Evolutionary conservation across 1,140 invertebrate species (phyloP), one percentile per base, ranked within the genome.

Genomic region (Formica selysi): DNA sequence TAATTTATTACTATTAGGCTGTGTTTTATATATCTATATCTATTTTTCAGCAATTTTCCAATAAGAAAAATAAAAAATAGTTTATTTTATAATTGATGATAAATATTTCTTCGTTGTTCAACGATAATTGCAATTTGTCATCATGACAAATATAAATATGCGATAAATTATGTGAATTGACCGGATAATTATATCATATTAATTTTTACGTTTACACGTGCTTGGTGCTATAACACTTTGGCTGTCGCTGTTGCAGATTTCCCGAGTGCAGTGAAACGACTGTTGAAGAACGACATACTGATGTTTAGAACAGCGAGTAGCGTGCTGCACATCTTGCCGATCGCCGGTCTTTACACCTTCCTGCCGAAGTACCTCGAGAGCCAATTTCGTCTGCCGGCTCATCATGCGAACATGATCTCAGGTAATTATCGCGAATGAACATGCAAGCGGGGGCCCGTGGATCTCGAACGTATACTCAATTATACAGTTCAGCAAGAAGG

Each of bases 351-450:
- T 10, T 98, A 99, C 94, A 98, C 98, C 61, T 99, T 99, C 95
- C 95, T 99, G 90, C 98, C 98, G 68, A 99, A 99, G 94, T 99
- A 99, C 94, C 95, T 99, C 87, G 98, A 99, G 95, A 97, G 97
- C 67, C 98, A 99, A 96, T 99, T 99, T 95, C 96, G 98, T 85
- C 95, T 99, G 91, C 97, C 98, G 19, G 98, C 98, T 65, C 97
- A 98, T 93, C 97, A 98, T 91, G 98, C 98, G 54, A 98, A 98
- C 93, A 97, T 99, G 96, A 97, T 99, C 91, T 97, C 98, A 95
- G 98, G 98, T 96, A 95, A 88, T 91, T 88, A 88, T 90, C 87
- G 54, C 59, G 54, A 64, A 81, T 79, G 44, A 71, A 87, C 86
- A 85, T 76, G 89, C 81, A 65, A 90, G 38, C 8, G 48, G 29